Conservation (phyloP, 2,113 vertebrate genomes). For the Rhegmatorhina hoffmannsi region DNA sequence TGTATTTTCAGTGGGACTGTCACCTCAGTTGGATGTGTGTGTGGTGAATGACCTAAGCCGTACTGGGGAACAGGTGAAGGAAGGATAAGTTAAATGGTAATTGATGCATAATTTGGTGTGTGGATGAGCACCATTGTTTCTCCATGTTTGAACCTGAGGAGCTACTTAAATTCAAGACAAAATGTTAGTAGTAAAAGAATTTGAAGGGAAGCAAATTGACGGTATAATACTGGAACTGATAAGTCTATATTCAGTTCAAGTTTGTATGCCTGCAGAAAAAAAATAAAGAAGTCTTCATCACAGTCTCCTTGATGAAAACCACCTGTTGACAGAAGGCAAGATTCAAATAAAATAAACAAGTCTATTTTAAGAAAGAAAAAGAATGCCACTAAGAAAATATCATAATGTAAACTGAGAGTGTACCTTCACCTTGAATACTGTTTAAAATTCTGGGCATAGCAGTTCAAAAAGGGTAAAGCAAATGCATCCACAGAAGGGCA, state of each 20-base stretch:
- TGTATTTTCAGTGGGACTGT: background rate
- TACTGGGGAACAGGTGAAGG: background rate
- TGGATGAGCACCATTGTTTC: background rate
- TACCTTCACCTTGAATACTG: slow-evolving; percentile 13
- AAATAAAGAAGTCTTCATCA: background rate
- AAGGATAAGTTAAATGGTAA: background rate
- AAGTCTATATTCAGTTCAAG: background rate
- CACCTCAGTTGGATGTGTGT: background rate
- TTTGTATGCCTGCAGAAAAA: background rate
- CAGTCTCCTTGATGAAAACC: background rate
- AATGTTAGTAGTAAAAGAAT: background rate
- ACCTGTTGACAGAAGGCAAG: background rate
- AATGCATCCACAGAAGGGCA: background rate
- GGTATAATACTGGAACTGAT: background rate
- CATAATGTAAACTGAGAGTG: background rate
- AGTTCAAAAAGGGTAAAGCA: background rate
- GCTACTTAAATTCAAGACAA: background rate
- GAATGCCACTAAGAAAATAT: background rate
- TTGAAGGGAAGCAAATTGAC: background rate
- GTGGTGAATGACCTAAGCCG: background rate
- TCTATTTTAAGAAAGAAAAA: background rate
- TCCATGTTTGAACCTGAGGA: background rate
- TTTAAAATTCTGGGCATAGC: background rate
- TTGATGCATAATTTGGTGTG: background rate
- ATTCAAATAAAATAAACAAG: background rate